phyloP scores from a whole-genome alignment of 2,888 invertebrate genomes.

The Heliconius cydno region DNA sequence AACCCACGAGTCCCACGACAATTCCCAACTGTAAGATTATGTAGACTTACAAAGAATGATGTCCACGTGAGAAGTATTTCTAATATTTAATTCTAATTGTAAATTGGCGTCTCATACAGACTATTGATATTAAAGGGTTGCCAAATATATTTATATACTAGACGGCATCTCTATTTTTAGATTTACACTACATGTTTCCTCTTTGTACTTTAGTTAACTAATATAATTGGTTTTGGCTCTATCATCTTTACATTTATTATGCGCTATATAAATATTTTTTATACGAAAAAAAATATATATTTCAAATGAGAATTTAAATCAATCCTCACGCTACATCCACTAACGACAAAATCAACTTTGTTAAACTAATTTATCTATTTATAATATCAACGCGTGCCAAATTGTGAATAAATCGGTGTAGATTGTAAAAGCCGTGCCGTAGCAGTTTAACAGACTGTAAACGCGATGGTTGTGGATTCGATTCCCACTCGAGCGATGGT shows the following conservation, averaged over 20 bases:
- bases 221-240: neutral
- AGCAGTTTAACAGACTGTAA: neutral
- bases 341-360: slow-evolving; percentile 8
- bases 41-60: neutral
- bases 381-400: slow-evolving; percentile 37
- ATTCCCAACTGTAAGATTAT: too few species aligned
- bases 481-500: neutral
- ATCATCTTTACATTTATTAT: neutral
- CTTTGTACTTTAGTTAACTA: neutral
- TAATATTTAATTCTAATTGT: slow-evolving; percentile 6
- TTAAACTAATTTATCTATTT: slow-evolving; percentile 23
- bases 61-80: neutral
- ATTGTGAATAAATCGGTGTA: slow-evolving; percentile 18
- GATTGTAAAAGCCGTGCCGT: neutral
- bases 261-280: too few species aligned
- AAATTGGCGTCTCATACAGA: slow-evolving; percentile 10
- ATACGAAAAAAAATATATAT: neutral
- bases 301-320: neutral
- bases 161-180: slow-evolving; percentile 6
- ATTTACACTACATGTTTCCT: neutral
- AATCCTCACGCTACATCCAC: neutral
- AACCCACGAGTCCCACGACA: too few species aligned
- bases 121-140: slow-evolving; percentile 28
- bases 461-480: neutral
- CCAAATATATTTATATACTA: slow-evolving; percentile 29